Evolutionary conservation across 2,888 invertebrate species (phyloP), one percentile per base, ranked within the genome.

Genomic region (Catocala sponsa): DNA sequence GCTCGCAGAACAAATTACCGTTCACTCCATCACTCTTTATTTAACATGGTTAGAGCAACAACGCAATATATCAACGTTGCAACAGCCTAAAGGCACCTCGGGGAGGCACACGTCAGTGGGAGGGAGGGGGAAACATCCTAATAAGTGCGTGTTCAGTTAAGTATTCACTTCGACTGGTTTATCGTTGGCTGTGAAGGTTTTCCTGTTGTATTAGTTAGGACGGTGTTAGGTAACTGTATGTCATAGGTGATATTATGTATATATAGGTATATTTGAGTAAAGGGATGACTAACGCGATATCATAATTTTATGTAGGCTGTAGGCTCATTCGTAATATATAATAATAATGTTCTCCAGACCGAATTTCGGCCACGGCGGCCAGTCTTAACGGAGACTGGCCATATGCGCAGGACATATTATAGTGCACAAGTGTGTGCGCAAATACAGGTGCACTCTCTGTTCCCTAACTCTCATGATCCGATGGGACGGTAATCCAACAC

Each of bases 1-100:
- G 46, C 50, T 59, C 33, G 53, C 62, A 60, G 68, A 76, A 71
- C 74, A 75, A 69, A 69, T 76, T 60, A 65, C 59, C 55, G 55
- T 61, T 76, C 66, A 64, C 76, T 75, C 74, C 68, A 76, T 75
- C 76, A 74, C 72, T 62, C 66, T 64, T 62, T 63, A 61, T 64
- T 54, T 73, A 68, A 75, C 61, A 61, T 52, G 53, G 73, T 73
- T 68, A 64, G 52, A 70, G 63, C 49, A 62, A 55, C 47, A 63
- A 63, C 63, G 55, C 56, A 56, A 73, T 74, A 73, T 74, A 68
- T 73, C 68, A 72, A 50, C 10, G 56, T 6, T 63, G 75, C 68
- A 63, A 49, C 63, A 59, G 54, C 68, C 65, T 58, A 25, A 55
- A 63, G 63, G 63, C 61, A 55, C 69, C 61, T 57, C 15, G 41